Conservation (phyloP, 2,797 vertebrate genomes). For the Natrix natrix region DNA sequence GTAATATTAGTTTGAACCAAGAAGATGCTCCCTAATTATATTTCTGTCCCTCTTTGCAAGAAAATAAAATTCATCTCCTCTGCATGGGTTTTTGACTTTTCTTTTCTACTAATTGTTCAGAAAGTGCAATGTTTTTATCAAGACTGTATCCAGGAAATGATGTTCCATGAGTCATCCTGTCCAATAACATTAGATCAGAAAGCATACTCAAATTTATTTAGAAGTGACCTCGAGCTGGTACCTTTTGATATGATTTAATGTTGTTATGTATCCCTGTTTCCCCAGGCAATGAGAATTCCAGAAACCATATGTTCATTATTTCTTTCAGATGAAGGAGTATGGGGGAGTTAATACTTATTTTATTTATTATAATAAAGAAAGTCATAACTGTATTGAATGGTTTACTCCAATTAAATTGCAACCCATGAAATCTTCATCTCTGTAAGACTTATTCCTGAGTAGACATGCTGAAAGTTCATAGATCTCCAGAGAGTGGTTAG, state of each 20-base stretch:
- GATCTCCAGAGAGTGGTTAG: not conserved
- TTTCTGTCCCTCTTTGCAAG: slow-evolving; percentile 10
- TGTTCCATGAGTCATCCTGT: accelerated
- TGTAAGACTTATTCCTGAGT: not conserved
- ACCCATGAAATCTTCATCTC: not conserved
- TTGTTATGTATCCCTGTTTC: not conserved
- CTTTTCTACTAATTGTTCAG: slow-evolving; percentile 21
- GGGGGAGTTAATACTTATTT: not conserved
- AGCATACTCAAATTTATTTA: slow-evolving; percentile 7
- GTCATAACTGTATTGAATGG: not conserved
- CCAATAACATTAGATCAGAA: slow-evolving; percentile 19
- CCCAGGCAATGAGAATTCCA: not conserved
- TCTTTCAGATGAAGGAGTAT: not conserved
- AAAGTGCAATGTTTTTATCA: slow-evolving; percentile 23
- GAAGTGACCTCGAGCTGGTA: slow-evolving; percentile 15
- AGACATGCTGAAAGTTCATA: not conserved
- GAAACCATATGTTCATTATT: not conserved
- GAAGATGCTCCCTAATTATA: not conserved
- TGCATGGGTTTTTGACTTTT: not conserved
- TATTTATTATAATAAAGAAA: not conserved
- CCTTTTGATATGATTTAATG: slow-evolving; percentile 7
- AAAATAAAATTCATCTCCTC: slow-evolving; percentile 5
- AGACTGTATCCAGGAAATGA: slow-evolving; percentile 24
- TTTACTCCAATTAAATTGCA: not conserved
- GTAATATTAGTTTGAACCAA: slow-evolving; percentile 22